Evolutionary conservation across 92 coral and sea anemone genomes (phyloP), one percentile per base, ranked within the genome.

Genomic region (Pocillopora meandrina): DNA sequence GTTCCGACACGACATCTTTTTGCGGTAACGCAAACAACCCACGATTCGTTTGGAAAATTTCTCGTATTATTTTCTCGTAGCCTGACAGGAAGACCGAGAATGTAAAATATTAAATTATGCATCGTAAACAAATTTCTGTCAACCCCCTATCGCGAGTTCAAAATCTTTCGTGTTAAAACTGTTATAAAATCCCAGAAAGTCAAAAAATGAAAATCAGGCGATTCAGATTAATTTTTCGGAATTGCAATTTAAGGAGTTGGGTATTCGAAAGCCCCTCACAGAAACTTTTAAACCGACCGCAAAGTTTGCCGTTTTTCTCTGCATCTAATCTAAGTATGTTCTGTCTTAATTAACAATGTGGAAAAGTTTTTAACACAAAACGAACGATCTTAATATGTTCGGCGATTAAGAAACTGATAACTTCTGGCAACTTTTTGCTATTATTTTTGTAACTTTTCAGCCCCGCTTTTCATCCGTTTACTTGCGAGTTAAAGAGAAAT

Each of bases 21-120:
- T 34, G 47, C 85, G 49, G 77, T 20, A 11, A 11, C 19, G 35
- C 36, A 71, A 59, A 71, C 1, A 34, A 2, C 9, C 1, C 2
- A 19, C 21, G 15, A 42, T 42, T 42, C 8, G 14, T 36, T 68
- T 52, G 58, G 12, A 6, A 58, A 19, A 13, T 52, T 18, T 69
- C 15, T 17, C 16, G 68, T 35, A 1, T 20, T 35, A 68, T 80
- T 68, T 69, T 70, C 35, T 49, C 57, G 11, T 81, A 58, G 70
- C 15, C 56, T 58, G 77, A 59, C 11, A 35, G 85, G 60, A 60
- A 58, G 70, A 71, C 42, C 66, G n/a, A 16, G 71, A 42, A 63
- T 70, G 42, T 69, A 69, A 63, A 82, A 72, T 64, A 83, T 83
- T 83, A 83, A 83, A 83, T 83, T 83, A 83, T 83, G 86, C 72